phyloP scores from a whole-genome alignment of 1,140 invertebrate species.

The Holotrichia oblita region DNA sequence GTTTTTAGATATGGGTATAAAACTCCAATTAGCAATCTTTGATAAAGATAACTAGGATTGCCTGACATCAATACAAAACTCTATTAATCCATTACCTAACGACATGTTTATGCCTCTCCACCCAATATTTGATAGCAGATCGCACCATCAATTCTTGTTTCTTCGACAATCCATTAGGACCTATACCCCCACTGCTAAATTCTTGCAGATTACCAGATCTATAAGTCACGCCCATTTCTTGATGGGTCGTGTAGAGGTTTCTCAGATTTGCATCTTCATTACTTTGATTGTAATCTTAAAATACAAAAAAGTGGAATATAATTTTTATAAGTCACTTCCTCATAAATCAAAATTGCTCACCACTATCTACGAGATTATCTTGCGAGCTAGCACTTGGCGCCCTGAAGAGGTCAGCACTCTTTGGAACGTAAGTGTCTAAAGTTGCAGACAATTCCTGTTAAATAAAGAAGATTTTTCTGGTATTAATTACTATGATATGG shows the following conservation, averaged over 20 bases:
- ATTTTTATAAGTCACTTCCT: no score
- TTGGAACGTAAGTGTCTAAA: slow-evolving; percentile 79
- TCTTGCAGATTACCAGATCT: slow-evolving; percentile 71
- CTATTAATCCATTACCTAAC: slow-evolving; percentile 79
- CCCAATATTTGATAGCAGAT: slow-evolving; percentile 88
- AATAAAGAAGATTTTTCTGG: neutral
- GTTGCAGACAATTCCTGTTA: slow-evolving; percentile 76
- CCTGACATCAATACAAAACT: no score
- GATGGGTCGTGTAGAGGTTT: slow-evolving; percentile 77
- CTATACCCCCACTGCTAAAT: slow-evolving; percentile 67
- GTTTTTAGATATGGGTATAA: no score
- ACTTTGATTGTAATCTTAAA: slow-evolving; percentile 57
- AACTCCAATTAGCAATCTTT: no score
- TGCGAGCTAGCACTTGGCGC: slow-evolving; percentile 68
- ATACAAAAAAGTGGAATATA: neutral
- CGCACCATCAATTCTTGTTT: slow-evolving; percentile 84
- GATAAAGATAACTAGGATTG: no score
- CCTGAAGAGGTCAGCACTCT: slow-evolving; percentile 79
- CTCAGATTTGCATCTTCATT: slow-evolving; percentile 72
- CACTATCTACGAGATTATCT: slow-evolving; percentile 65
- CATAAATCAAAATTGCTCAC: slow-evolving; percentile 50
- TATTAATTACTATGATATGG: neutral
- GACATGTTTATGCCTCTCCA: slow-evolving; percentile 85
- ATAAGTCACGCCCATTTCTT: slow-evolving; percentile 79
- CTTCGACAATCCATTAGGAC: slow-evolving; percentile 79